A percentile compares a stretch with the other conserved stretches of the same genome.
These are phyloP conservation scores for Brachionus manjavacas DNA, from an alignment of 1,140 invertebrate species.

Conservation along the genomic window DNA sequence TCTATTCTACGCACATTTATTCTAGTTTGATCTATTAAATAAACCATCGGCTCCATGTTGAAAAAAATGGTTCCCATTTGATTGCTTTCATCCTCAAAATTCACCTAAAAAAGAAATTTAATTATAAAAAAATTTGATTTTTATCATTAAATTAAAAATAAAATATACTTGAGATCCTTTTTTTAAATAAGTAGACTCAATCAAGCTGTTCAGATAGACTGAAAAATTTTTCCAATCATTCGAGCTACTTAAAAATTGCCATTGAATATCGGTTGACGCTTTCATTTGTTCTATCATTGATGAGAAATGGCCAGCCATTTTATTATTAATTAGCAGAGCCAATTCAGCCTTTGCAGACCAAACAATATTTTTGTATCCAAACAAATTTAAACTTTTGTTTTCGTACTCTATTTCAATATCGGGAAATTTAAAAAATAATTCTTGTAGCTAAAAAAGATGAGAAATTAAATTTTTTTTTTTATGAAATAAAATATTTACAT, in stretches of 20 bases:
- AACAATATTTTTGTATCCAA: neutral
- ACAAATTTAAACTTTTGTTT: neutral
- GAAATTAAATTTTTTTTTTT: neutral
- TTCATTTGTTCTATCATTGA: neutral
- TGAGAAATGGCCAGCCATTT: neutral
- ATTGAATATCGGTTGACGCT: constrained; percentile 18
- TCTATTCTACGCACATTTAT: neutral
- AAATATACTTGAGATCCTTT: neutral
- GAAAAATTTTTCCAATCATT: constrained; percentile 18
- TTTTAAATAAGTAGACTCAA: neutral
- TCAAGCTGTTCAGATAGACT: constrained; percentile 13
- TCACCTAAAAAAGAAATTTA: neutral
- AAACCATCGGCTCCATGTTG: neutral
- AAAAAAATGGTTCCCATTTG: neutral
- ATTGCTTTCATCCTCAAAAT: neutral
- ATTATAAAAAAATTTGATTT: neutral
- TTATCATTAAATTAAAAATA: neutral
- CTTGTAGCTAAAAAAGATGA: neutral
- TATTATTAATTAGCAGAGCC: neutral
- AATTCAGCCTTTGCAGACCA: neutral
- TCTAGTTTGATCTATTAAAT: neutral
- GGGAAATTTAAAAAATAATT: neutral
- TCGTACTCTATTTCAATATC: neutral
- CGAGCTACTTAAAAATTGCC: neutral
- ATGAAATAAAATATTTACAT: neutral